These are phyloP conservation scores for Lemur catta DNA, from an alignment of 2,797 vertebrate species.

Conservation along the genomic window DNA sequence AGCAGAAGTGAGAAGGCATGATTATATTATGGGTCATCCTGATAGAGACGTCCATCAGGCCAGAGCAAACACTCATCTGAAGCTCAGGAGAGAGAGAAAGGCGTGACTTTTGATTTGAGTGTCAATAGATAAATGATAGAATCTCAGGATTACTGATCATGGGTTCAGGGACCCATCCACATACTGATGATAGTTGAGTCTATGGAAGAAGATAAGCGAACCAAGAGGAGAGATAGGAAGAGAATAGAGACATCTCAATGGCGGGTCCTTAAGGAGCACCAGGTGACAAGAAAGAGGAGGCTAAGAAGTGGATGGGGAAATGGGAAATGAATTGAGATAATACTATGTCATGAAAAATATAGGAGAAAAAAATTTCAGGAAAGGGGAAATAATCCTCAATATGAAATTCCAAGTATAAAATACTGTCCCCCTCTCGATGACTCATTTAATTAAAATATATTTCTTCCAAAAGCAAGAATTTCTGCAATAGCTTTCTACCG, in stretches of 20 bases:
- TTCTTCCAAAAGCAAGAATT: not conserved
- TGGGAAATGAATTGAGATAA: not conserved
- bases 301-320: not conserved
- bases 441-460: not conserved
- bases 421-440: not conserved
- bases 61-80: not conserved
- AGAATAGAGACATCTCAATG: not conserved
- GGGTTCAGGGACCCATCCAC: not conserved
- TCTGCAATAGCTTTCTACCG: not conserved
- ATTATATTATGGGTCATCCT: not conserved
- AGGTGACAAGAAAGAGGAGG: not conserved
- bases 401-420: not conserved
- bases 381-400: not conserved
- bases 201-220: not conserved
- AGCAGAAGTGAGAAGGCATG: not conserved
- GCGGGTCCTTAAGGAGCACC: not conserved
- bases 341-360: not conserved
- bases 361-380: not conserved
- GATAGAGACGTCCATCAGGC: not conserved
- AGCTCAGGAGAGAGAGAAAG: not conserved
- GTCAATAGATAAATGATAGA: not conserved
- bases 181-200: not conserved
- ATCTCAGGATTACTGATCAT: not conserved
- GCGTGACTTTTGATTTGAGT: not conserved
- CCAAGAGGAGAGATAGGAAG: not conserved